phyloP scores from a whole-genome alignment of 2,113 vertebrate genomes.

The Oryzias javanicus region DNA sequence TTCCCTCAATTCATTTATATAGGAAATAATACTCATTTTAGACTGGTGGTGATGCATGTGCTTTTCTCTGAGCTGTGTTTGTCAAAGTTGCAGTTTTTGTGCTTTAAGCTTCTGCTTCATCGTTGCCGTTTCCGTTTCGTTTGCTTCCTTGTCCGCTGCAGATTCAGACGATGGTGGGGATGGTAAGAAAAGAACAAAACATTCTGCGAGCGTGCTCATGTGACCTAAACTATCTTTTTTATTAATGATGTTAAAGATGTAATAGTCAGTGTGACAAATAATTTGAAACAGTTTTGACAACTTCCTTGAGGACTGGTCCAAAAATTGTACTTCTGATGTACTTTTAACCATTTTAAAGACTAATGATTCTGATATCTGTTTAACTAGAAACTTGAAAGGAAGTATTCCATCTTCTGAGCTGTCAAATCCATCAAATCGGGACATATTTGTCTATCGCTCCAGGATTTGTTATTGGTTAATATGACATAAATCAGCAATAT shows the following conservation, averaged over 20 bases:
- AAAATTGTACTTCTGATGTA: not conserved
- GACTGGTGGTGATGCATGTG: not conserved
- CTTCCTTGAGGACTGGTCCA: slow-evolving; percentile 46
- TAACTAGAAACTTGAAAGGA: not conserved
- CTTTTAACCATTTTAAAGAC: not conserved
- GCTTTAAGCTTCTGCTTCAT: slow-evolving; percentile 28
- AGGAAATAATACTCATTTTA: not conserved
- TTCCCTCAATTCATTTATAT: not conserved
- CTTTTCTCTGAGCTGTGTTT: slow-evolving; percentile 10
- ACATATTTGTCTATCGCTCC: too few relatives aligned
- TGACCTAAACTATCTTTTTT: not conserved
- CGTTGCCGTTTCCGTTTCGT: slow-evolving; percentile 51
- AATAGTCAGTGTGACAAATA: slow-evolving; percentile 17
- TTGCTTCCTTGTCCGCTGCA: slow-evolving; percentile 68
- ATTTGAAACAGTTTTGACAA: slow-evolving; percentile 40
- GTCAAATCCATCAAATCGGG: too few relatives aligned
- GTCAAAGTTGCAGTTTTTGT: not conserved
- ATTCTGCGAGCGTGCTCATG: slow-evolving; percentile 13
- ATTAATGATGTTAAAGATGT: not conserved
- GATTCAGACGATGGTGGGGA: slow-evolving; percentile 55
- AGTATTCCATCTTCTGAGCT: too few relatives aligned
- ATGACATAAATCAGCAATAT: too few relatives aligned
- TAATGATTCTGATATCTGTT: not conserved
- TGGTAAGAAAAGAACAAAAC: slow-evolving; percentile 60
- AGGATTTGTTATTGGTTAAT: too few relatives aligned